These are phyloP conservation scores for Bambusicola thoracicus DNA, from an alignment of 2,113 vertebrate genomes.

Conservation along the genomic window DNA sequence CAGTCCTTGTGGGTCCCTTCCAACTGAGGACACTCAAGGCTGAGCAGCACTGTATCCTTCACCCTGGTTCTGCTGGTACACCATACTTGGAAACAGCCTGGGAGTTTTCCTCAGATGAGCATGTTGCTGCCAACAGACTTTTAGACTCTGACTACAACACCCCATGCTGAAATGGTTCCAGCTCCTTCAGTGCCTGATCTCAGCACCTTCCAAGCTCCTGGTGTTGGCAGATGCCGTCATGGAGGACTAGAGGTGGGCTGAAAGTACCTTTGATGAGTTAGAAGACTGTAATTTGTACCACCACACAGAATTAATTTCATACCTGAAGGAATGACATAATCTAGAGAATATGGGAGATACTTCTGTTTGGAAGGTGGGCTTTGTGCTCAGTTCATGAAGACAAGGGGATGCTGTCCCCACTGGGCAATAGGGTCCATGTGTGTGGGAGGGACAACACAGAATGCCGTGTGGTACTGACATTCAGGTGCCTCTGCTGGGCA, in stretches of 20 bases:
- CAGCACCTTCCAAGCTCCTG: accelerated
- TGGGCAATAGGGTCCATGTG: too few relatives aligned
- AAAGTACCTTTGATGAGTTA: accelerated
- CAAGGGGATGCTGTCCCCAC: accelerated
- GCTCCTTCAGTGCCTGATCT: not conserved
- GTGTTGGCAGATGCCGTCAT: accelerated
- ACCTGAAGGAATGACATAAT: not conserved
- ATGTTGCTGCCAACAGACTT: not conserved
- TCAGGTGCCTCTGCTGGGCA: not conserved
- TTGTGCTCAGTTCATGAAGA: not conserved
- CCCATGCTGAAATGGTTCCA: not conserved
- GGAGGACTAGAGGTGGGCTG: not conserved
- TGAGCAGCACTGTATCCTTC: not conserved
- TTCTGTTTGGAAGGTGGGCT: not conserved
- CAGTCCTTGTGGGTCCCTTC: not conserved
- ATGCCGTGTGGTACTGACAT: not conserved
- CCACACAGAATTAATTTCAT: accelerated
- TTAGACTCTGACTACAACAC: not conserved
- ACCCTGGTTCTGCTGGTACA: not conserved
- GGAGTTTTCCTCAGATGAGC: not conserved
- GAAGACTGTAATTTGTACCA: not conserved
- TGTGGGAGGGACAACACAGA: not conserved
- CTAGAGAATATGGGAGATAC: not conserved
- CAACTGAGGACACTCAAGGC: not conserved
- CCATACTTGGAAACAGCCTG: not conserved